Base-by-base conservation (phyloP, 2,797 vertebrate genomes). In the Mormyrops attenuatus region DNA sequence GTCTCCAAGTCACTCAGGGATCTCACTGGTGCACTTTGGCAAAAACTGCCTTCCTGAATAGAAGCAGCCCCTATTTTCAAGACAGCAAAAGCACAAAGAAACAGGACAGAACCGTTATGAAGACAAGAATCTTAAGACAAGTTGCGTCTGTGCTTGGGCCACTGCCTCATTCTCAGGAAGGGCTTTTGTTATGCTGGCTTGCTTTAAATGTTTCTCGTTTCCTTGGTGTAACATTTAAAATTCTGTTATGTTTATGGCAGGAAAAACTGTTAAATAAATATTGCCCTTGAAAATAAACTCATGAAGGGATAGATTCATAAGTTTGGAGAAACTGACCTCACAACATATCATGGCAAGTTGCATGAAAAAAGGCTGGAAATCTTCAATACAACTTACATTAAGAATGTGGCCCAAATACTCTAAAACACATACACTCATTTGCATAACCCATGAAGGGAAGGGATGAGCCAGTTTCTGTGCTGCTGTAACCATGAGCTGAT, bases 401-500 rank as follows among this genome's bases (percentile, higher is more conserved):
- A 80, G 26, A 0, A 3, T 34, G 22, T 34, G 44, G 1, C n/a
- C 49, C 49, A 53, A 85, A 85, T 85, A 30, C 5, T 34, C 1
- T 30, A 50, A 3, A 17, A 17, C 22, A 30, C 49, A 30, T 26
- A 30, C 52, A 85, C 1, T 50, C 2, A 50, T 52, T 85, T 85
- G 22, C 11, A 13, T 30, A 22, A 26, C 22, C 26, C 84, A 17
- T 52, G 22, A 52, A 90, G 91, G 88, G 49, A 55, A 20, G 47
- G 91, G 89, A 88, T 90, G 88, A 47, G 55, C 52, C 89, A 69
- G 49, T 85, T 52, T 82, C 88, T 89, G 5, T 49, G 47, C 49
- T 1, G 5, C 11, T 50, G 47, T 85, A 34, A 20, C 11, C n/a
- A 85, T 22, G 22, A 49, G 13, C 47, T 30, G 49, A 85, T 85